These are phyloP conservation scores for Pantherophis vulpinus DNA, from an alignment of 2,797 vertebrate species.

Conservation along the genomic window DNA sequence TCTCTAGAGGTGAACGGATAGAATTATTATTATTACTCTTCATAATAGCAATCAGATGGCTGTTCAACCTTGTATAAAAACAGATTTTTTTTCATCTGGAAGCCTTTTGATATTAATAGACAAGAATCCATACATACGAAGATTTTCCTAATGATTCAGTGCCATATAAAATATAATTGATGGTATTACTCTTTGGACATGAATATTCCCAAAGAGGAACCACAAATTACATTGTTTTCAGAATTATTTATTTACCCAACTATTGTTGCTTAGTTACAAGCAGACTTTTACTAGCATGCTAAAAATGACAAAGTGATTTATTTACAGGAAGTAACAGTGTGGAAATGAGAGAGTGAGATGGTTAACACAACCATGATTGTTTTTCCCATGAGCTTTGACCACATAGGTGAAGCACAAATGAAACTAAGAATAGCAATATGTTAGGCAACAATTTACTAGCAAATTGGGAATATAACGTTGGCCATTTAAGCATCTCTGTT, in stretches of 20 bases:
- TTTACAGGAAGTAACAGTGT: background rate
- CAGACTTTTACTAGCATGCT: background rate
- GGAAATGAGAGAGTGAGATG: background rate
- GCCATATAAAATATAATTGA: background rate
- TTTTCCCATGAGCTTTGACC: background rate
- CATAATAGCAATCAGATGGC: background rate
- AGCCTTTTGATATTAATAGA: background rate
- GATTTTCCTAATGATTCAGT: background rate
- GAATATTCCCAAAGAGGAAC: background rate
- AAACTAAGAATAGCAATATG: background rate
- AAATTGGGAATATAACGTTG: background rate
- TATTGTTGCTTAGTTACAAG: slow-evolving; percentile 27
- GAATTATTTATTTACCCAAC: slow-evolving; percentile 11
- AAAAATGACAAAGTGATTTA: slow-evolving; percentile 6
- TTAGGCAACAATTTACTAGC: background rate
- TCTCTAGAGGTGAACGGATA: background rate
- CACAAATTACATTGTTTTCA: background rate
- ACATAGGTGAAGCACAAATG: background rate
- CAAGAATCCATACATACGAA: background rate
- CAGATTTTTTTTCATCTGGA: background rate
- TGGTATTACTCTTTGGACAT: background rate
- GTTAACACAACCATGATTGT: background rate
- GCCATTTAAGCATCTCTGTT: background rate
- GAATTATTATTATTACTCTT: background rate
- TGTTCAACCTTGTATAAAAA: background rate